phyloP scores from a whole-genome alignment of 2,797 vertebrate genomes.

The Pipistrellus pipistrellus region DNA sequence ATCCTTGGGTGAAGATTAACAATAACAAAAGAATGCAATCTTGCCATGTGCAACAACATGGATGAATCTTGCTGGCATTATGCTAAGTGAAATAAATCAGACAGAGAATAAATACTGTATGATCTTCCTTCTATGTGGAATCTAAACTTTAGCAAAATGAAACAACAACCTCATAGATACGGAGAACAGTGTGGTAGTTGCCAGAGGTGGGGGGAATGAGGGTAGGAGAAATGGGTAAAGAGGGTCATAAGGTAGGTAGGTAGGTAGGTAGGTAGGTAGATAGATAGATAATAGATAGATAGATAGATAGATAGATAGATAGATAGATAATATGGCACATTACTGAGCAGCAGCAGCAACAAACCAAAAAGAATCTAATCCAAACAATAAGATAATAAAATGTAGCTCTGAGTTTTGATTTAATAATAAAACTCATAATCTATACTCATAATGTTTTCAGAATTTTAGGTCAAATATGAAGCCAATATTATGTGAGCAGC shows the following conservation, averaged over 20 bases:
- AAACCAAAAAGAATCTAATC: conserved; percentile 7
- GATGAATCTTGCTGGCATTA: neutral
- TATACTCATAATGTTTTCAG: neutral
- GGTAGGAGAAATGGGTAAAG: neutral
- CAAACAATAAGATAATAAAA: conserved; percentile 41
- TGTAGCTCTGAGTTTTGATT: neutral
- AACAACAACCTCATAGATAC: neutral
- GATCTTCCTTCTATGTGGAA: neutral
- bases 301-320: neutral
- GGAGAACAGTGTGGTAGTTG: neutral
- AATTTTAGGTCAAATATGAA: conserved; percentile 13
- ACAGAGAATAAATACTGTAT: neutral
- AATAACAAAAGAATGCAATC: neutral
- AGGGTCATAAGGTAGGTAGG: neutral
- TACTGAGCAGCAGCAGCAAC: neutral
- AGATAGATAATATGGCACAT: neutral
- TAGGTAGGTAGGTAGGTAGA: neutral
- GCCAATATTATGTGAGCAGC: conserved; percentile 11
- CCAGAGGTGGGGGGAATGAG: neutral
- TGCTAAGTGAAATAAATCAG: neutral
- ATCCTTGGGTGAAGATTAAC: too few relatives aligned
- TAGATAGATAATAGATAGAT: neutral
- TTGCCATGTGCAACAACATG: neutral
- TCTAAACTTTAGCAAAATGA: neutral
- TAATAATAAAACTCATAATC: conserved; percentile 41